Evolutionary conservation across 2,797 vertebrate genomes (phyloP).

Genomic region (Chelonia mydas): DNA sequence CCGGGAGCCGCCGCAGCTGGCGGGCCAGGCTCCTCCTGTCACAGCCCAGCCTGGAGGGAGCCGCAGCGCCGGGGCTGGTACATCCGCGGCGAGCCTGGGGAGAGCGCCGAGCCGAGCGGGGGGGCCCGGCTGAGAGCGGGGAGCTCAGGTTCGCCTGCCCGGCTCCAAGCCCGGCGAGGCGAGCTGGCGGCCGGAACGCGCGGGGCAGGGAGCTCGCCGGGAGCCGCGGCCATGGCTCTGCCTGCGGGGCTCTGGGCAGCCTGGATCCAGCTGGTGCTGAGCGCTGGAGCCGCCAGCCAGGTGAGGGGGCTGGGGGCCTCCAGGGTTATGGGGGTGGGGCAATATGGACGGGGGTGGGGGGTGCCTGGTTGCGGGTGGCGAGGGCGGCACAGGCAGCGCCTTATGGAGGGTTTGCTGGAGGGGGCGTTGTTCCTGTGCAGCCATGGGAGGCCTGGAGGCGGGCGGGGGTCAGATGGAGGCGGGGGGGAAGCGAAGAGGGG

Average conservation of each 20-base stretch:
- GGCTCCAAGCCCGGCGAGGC: conserved; percentile 6
- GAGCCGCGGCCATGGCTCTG: neutral
- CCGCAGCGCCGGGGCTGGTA: conserved; percentile 41
- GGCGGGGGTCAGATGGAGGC: too few species aligned
- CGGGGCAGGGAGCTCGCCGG: too few species aligned
- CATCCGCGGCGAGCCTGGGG: conserved; percentile 29
- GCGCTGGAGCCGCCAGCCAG: conserved; percentile 1
- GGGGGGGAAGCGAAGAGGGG: neutral
- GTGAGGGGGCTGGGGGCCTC: neutral
- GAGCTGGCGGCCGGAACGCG: neutral
- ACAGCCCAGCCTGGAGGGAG: conserved; percentile 8
- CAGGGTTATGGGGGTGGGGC: too few species aligned
- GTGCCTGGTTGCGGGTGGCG: neutral
- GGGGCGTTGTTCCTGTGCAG: neutral
- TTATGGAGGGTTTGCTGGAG: too few species aligned
- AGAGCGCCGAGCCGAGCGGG: neutral
- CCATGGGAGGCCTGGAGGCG: too few species aligned
- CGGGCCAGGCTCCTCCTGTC: conserved; percentile 73
- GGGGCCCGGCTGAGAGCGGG: neutral
- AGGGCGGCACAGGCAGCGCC: too few species aligned
- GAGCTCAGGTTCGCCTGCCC: neutral
- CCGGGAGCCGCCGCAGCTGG: conserved; percentile 22
- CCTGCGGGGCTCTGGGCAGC: neutral
- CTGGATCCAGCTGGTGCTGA: neutral
- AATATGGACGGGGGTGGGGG: too few species aligned